Percentiles rank a stretch among this genome's conserved stretches.
Evolutionary conservation across 2,113 vertebrate species (phyloP).

Genomic region (Dasyprocta punctata): DNA sequence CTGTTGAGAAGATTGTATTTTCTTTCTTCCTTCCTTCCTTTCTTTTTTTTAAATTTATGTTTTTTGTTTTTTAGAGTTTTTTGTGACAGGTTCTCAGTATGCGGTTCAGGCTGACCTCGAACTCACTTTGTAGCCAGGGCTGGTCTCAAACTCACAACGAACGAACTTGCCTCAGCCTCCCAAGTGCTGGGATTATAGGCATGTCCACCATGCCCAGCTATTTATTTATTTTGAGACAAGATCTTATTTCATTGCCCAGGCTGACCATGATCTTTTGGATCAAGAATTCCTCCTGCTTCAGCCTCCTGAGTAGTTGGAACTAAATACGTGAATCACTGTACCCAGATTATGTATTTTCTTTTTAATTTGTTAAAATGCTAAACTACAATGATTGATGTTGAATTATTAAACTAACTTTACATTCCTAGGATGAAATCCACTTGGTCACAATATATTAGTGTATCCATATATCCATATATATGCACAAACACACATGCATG

Average conservation of each 20-base stretch:
- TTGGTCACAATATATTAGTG: not conserved
- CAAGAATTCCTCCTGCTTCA: not conserved
- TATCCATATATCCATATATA: not conserved
- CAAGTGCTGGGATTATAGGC: too few species aligned
- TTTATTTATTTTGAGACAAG: not conserved
- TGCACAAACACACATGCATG: not conserved
- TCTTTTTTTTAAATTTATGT: too few species aligned
- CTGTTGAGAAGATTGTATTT: not conserved
- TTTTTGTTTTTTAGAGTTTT: too few species aligned
- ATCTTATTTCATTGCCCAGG: not conserved
- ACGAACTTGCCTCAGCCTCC: too few species aligned
- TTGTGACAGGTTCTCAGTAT: too few species aligned
- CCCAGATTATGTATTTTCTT: not conserved
- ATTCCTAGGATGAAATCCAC: constrained; percentile 26
- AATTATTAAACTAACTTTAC: not conserved
- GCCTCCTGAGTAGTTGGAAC: not conserved
- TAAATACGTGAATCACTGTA: not conserved
- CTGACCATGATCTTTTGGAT: not conserved
- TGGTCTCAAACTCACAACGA: too few species aligned
- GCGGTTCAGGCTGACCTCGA: too few species aligned
- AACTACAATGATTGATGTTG: not conserved
- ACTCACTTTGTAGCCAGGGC: too few species aligned
- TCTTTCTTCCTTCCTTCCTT: not conserved
- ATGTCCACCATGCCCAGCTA: too few species aligned
- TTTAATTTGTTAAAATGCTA: not conserved